Percentiles rank a stretch among this genome's conserved stretches.
These are phyloP conservation scores for Promerops cafer DNA, from an alignment of 2,113 vertebrate genomes.

Conservation along the genomic window DNA sequence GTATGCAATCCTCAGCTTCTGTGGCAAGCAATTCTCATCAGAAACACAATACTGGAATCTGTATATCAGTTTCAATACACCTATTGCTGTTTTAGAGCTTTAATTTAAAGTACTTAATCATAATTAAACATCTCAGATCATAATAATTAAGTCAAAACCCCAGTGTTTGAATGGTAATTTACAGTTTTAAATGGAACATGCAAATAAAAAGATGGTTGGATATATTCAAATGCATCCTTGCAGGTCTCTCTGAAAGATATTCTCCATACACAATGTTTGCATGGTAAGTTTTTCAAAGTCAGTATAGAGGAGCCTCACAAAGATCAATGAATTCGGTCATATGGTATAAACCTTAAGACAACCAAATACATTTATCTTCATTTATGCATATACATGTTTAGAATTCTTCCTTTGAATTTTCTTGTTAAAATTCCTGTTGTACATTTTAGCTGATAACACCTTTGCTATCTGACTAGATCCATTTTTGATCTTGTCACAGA, in stretches of 20 bases:
- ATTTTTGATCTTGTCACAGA: slow-evolving; percentile 44
- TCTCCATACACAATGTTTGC: background rate
- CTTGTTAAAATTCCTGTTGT: slow-evolving; percentile 41
- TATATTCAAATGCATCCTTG: background rate
- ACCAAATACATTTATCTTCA: background rate
- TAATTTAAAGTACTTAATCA: background rate
- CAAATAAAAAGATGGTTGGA: background rate
- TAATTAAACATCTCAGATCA: background rate
- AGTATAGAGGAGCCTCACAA: background rate
- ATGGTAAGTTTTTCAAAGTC: background rate
- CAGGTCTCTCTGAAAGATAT: background rate
- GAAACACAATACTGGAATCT: background rate
- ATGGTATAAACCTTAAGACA: background rate
- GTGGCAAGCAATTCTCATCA: background rate
- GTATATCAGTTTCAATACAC: background rate
- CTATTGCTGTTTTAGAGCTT: background rate
- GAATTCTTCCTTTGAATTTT: slow-evolving; percentile 31
- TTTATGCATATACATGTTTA: slow-evolving; percentile 7
- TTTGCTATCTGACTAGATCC: slow-evolving; percentile 29
- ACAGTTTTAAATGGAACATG: background rate
- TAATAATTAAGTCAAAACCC: background rate
- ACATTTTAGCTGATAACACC: background rate
- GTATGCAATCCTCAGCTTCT: background rate
- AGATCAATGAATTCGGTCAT: background rate
- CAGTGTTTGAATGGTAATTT: background rate